Base-by-base conservation (phyloP, 2,797 vertebrate genomes). In the Lacerta agilis region DNA sequence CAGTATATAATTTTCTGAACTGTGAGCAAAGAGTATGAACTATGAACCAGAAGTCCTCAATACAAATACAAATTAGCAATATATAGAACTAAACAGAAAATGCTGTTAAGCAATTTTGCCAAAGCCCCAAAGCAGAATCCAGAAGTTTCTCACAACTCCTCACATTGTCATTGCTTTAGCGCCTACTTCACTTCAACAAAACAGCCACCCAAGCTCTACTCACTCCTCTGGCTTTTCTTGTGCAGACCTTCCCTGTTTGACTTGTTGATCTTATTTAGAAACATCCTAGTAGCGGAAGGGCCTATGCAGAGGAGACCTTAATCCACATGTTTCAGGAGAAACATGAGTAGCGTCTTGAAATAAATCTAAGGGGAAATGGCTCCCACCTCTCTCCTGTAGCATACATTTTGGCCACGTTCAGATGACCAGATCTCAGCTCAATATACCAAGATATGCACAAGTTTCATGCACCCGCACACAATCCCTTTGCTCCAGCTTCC, bases 191-290 rank as follows among this genome's bases (percentile, higher is more conserved):
- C 23, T 43, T 77, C 4, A 33, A 36, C 2, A 38, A 17, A 29
- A 69, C 66, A 69, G 66, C 2, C 61, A 87, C 75, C 36, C 45
- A 71, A 80, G 61, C 72, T 61, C 11, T 87, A 38, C 4, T 92
- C 61, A 82, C 0, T 58, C 83, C 88, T 80, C 71, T 8, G 2
- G 67, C 66, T 43, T n/a, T 66, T n/a, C 55, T 72, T 79, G 67
- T 61, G 7, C n/a, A 72, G 27, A 64, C 23, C 61, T 29, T 79
- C 38, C 36, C 6, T 64, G 49, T 85, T 11, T 41, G 36, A 64
- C 5, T 41, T 11, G 4, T 55, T 2, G 43, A 13, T 58, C 43
- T 69, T 79, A 55, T 79, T 79, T 38, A 49, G 29, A 69, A 64
- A 43, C 3, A 43, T 13, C 29, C 58, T 75, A 66, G 83, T 23